phyloP scores from a whole-genome alignment of 2,888 invertebrate species.

The Anticlea derivata region DNA sequence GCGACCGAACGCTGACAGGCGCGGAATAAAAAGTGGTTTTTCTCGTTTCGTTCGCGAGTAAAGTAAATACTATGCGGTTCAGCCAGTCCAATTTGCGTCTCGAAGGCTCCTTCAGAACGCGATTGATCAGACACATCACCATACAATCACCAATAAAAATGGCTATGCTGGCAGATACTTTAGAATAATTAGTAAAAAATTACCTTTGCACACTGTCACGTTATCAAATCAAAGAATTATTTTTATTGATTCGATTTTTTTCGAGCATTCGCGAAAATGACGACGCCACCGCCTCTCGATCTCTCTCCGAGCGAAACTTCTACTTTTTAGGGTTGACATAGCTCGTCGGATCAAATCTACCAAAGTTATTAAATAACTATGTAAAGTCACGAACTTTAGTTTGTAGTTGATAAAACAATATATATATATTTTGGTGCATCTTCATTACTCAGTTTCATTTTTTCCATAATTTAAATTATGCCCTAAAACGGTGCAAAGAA shows the following conservation, averaged over 20 bases:
- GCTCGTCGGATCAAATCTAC: conserved; percentile 11
- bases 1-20: conserved; percentile 46
- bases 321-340: conserved; percentile 25
- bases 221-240: conserved; percentile 5
- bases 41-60: conserved; percentile 54
- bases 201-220: conserved; percentile 20
- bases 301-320: too few species aligned
- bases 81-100: conserved; percentile 39
- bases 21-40: conserved; percentile 57
- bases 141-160: not conserved
- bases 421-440: too few species aligned
- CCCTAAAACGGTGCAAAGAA: too few species aligned
- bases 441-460: too few species aligned
- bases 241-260: conserved; percentile 25
- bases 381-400: too few species aligned
- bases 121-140: not conserved
- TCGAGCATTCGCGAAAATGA: too few species aligned
- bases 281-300: conserved; percentile 13
- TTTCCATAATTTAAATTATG: too few species aligned
- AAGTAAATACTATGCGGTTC: conserved; percentile 42
- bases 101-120: conserved; percentile 17
- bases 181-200: not conserved
- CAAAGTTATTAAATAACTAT: too few species aligned
- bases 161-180: too few species aligned
- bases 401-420: too few species aligned